phyloP scores from a whole-genome alignment of 1,140 invertebrate species.

The Cydia amplana region DNA sequence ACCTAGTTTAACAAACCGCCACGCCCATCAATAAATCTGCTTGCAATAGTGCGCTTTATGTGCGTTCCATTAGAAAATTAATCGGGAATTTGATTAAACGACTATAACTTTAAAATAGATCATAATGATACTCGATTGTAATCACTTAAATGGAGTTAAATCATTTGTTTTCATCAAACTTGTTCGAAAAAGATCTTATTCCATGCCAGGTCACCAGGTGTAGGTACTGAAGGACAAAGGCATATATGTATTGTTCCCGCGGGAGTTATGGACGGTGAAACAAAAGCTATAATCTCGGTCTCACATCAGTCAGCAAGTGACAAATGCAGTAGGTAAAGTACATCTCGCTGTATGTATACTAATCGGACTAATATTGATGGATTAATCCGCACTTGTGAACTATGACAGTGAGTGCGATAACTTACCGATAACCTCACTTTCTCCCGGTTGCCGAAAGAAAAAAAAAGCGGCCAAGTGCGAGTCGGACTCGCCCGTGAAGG shows the following conservation, averaged over 20 bases:
- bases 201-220: no score
- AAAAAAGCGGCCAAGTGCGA: no score
- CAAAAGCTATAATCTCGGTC: no score
- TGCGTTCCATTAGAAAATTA: slow-evolving; percentile 20
- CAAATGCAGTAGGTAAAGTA: background rate
- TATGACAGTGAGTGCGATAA: slow-evolving; percentile 42
- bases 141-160: no score
- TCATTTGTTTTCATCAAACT: no score
- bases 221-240: no score
- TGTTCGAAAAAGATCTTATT: no score
- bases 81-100: background rate
- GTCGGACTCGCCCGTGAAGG: no score
- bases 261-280: no score
- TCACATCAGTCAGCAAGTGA: background rate
- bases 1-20: slow-evolving; percentile 15
- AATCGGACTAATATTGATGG: slow-evolving; percentile 42
- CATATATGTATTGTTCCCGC: no score
- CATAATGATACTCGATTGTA: no score
- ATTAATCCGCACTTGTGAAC: slow-evolving; percentile 51
- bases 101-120: background rate
- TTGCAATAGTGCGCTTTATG: slow-evolving; percentile 11
- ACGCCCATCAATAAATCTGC: slow-evolving; percentile 22
- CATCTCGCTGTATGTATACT: background rate
- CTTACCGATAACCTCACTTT: slow-evolving; percentile 58
- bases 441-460: slow-evolving; percentile 56